A percentile compares a stretch with the other conserved stretches of the same genome.
Evolutionary conservation across 1,140 invertebrate genomes (phyloP).

Genomic region (Nylanderia fulva): DNA sequence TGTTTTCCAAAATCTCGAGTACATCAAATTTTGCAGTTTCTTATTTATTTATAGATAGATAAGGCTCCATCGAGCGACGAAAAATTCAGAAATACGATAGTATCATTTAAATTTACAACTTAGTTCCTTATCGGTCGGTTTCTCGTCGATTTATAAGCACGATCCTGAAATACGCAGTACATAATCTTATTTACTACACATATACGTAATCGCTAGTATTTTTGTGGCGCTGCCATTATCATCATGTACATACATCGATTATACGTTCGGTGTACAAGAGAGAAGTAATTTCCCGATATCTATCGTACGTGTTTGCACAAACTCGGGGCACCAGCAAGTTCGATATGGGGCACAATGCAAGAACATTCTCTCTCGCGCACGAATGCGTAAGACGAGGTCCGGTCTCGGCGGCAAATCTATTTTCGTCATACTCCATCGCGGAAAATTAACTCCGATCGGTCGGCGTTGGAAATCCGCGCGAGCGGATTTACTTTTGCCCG

Average conservation of each 20-base stretch:
- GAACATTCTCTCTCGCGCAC: conserved; percentile 28
- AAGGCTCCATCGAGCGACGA: background rate
- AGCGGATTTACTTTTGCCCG: background rate
- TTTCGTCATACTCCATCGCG: conserved; percentile 16
- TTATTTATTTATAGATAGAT: conserved; percentile 9
- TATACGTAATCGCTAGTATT: conserved; percentile 40
- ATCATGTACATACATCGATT: conserved; percentile 26
- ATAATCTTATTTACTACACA: conserved; percentile 40
- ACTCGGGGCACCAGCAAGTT: background rate
- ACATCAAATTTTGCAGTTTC: background rate
- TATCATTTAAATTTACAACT: conserved; percentile 1
- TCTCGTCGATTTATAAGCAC: conserved; percentile 8
- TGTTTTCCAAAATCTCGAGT: background rate
- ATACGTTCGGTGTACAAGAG: conserved; percentile 3
- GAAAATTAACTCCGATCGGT: conserved; percentile 29
- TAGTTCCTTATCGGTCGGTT: background rate
- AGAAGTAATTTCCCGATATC: conserved; percentile 45
- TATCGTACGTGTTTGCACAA: conserved; percentile 3
- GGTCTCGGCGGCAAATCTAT: conserved; percentile 27
- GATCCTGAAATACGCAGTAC: conserved; percentile 9
- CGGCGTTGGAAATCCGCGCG: background rate
- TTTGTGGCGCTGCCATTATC: conserved; percentile 23
- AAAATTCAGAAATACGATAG: conserved; percentile 5
- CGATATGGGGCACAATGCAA: conserved; percentile 29
- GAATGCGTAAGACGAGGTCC: background rate